Percentiles rank a stretch among this genome's conserved stretches.
Conservation (phyloP, 2,888 invertebrate genomes). For the Drosophila basisetae region DNA sequence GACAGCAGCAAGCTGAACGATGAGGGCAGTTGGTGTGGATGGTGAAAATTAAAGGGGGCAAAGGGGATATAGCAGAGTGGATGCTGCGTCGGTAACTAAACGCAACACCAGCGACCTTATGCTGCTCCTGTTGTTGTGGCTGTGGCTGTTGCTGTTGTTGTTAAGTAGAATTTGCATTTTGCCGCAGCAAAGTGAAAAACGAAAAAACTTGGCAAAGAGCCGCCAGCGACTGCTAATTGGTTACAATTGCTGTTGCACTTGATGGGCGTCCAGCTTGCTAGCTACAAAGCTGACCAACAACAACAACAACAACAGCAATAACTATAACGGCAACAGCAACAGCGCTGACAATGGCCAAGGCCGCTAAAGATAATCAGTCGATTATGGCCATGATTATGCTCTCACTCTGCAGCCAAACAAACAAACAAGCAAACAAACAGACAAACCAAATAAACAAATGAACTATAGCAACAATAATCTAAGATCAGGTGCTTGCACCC, state of each 20-base stretch:
- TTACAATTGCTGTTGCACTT: slow-evolving; percentile 44
- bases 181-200: slow-evolving; percentile 53
- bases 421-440: neutral
- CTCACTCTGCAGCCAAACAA: slow-evolving; percentile 45
- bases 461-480: slow-evolving; percentile 16
- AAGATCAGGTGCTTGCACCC: slow-evolving; percentile 73
- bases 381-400: slow-evolving; percentile 59
- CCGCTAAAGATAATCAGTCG: slow-evolving; percentile 50
- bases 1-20: slow-evolving; percentile 29
- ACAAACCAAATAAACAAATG: slow-evolving; percentile 3
- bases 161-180: slow-evolving; percentile 57
- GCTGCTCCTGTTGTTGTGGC: slow-evolving; percentile 12
- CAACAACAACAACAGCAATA: slow-evolving; percentile 33
- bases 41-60: neutral
- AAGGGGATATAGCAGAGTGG: slow-evolving; percentile 20
- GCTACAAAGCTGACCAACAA: slow-evolving; percentile 26
- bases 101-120: slow-evolving; percentile 29
- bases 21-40: neutral
- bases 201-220: slow-evolving; percentile 52
- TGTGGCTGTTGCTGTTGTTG: slow-evolving; percentile 28
- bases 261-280: slow-evolving; percentile 6
- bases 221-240: slow-evolving; percentile 54
- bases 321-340: slow-evolving; percentile 14
- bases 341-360: slow-evolving; percentile 61
- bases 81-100: slow-evolving; percentile 39